Evolutionary conservation across 1,140 invertebrate species (phyloP).

Genomic region (Bombus consobrinus): DNA sequence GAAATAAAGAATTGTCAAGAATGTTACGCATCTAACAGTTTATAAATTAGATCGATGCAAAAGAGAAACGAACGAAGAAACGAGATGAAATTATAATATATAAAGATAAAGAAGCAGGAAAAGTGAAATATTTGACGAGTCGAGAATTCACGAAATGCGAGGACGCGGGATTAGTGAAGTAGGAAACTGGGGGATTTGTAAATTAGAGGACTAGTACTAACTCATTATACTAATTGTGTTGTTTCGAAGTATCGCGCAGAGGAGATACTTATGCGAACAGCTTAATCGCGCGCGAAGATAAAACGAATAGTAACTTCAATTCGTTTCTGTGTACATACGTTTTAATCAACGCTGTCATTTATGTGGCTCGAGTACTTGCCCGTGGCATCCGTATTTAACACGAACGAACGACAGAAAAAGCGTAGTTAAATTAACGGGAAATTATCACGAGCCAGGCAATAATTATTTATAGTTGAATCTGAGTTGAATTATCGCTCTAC

Average conservation of each 20-base stretch:
- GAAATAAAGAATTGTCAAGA: too few species aligned
- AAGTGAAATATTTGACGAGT: background rate
- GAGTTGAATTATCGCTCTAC: slow-evolving; percentile 13
- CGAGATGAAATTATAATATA: too few species aligned
- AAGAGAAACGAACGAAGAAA: background rate
- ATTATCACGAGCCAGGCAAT: slow-evolving; percentile 22
- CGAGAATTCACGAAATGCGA: background rate
- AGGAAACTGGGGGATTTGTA: slow-evolving; percentile 3
- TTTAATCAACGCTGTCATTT: slow-evolving; percentile 43
- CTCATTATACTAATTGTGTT: slow-evolving; percentile 19
- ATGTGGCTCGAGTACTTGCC: slow-evolving; percentile 13
- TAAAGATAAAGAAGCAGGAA: background rate
- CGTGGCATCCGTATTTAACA: slow-evolving; percentile 13
- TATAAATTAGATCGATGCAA: background rate
- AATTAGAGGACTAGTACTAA: background rate
- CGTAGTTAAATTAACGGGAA: slow-evolving; percentile 41
- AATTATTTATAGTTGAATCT: slow-evolving; percentile 34
- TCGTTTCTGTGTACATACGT: slow-evolving; percentile 25
- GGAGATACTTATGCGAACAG: background rate
- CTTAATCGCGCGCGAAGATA: slow-evolving; percentile 21
- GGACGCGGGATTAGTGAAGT: background rate
- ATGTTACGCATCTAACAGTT: too few species aligned
- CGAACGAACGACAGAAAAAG: slow-evolving; percentile 24
- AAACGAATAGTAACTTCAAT: slow-evolving; percentile 30
- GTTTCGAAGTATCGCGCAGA: background rate